Conservation (phyloP, 2,113 vertebrate genomes). For the Bufo bufo region DNA sequence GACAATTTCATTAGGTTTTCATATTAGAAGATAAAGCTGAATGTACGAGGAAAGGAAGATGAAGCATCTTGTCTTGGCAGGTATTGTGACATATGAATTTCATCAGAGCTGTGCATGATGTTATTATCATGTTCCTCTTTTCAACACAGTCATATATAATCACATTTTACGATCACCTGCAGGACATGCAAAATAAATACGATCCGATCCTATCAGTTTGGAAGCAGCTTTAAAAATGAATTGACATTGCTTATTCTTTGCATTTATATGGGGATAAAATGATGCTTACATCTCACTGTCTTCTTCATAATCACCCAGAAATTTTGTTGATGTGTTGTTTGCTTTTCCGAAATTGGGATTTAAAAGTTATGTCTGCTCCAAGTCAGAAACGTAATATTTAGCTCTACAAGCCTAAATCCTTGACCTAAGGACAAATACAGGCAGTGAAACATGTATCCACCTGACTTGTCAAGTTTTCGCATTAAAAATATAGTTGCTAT, state of each 20-base stretch:
- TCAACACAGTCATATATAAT: slow-evolving; percentile 53
- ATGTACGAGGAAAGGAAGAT: slow-evolving; percentile 49
- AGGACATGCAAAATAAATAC: slow-evolving; percentile 54
- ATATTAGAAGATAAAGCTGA: slow-evolving; percentile 57
- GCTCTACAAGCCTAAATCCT: not conserved
- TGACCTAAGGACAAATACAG: not conserved
- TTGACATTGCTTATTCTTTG: slow-evolving; percentile 28
- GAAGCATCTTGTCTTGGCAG: slow-evolving; percentile 56
- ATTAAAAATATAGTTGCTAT: slow-evolving; percentile 1
- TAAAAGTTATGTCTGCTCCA: not conserved
- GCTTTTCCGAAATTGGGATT: not conserved
- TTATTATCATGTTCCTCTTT: slow-evolving; percentile 51
- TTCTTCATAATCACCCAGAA: not conserved
- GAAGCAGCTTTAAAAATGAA: slow-evolving; percentile 17
- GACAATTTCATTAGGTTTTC: slow-evolving; percentile 59
- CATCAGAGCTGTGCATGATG: slow-evolving; percentile 50
- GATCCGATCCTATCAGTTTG: slow-evolving; percentile 31
- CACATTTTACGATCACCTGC: slow-evolving; percentile 48
- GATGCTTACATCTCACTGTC: slow-evolving; percentile 27
- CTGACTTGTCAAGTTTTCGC: not conserved
- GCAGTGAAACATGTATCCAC: not conserved
- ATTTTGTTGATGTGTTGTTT: not conserved
- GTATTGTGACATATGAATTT: slow-evolving; percentile 56
- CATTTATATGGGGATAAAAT: slow-evolving; percentile 34
- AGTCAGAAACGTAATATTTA: not conserved